phyloP scores from a whole-genome alignment of 2,888 invertebrate species.

The Tetragnatha montana region DNA sequence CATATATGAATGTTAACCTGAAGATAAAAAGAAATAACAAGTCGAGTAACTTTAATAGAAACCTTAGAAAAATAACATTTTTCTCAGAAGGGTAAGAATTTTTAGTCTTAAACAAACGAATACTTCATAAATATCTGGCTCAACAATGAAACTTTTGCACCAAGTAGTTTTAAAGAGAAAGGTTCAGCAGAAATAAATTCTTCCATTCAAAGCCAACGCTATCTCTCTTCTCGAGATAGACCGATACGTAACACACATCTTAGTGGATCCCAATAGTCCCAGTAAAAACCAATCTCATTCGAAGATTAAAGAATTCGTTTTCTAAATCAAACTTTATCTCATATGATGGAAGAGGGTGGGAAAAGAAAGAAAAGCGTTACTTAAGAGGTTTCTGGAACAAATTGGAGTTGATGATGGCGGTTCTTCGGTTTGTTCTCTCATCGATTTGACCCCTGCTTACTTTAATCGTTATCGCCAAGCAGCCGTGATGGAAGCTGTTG shows the following conservation, averaged over 20 bases:
- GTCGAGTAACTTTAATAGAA: too few relatives aligned
- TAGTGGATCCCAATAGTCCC: background rate
- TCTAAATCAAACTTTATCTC: background rate
- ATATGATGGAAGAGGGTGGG: background rate
- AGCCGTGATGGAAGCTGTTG: background rate
- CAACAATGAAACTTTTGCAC: too few relatives aligned
- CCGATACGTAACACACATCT: background rate
- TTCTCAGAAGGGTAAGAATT: too few relatives aligned
- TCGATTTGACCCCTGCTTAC: constrained; percentile 4
- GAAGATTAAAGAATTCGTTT: background rate
- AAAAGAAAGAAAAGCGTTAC: background rate
- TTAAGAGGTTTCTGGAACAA: constrained; percentile 16
- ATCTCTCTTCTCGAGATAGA: background rate
- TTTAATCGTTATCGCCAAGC: constrained; percentile 25
- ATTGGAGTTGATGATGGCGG: constrained; percentile 27
- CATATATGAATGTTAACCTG: too few relatives aligned
- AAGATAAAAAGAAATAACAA: too few relatives aligned
- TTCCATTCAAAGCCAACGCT: too few relatives aligned
- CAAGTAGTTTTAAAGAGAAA: too few relatives aligned
- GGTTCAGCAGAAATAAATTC: too few relatives aligned
- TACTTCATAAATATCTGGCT: too few relatives aligned
- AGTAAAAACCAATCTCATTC: background rate
- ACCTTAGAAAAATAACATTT: too few relatives aligned
- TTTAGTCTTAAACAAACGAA: too few relatives aligned
- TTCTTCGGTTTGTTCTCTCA: constrained; percentile 30